Conservation (phyloP, 2,888 invertebrate genomes). For the Caenorhabditis sp. region DNA sequence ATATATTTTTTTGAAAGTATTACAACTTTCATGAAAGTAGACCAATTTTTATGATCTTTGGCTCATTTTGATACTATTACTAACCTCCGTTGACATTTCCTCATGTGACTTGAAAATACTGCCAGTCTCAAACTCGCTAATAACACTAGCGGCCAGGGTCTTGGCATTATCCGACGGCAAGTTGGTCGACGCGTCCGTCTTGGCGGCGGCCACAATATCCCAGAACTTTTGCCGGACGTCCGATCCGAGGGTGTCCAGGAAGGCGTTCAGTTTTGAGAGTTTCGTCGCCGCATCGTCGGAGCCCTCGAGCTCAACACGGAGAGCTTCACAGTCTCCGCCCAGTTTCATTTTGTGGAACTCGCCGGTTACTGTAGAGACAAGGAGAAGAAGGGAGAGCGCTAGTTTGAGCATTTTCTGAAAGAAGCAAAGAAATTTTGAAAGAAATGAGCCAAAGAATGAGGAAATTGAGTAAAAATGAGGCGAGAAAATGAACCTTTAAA, state of each 20-base stretch:
- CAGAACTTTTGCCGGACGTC: constrained; percentile 52
- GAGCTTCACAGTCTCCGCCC: constrained; percentile 51
- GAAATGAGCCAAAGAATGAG: background rate
- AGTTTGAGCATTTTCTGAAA: constrained; percentile 24
- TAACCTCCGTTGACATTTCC: constrained; percentile 26
- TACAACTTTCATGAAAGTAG: no score
- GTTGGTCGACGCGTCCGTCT: constrained; percentile 53
- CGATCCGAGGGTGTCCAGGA: constrained; percentile 47
- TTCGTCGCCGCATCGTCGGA: constrained; percentile 44
- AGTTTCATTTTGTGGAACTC: constrained; percentile 45
- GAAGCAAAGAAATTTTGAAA: background rate
- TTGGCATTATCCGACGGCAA: constrained; percentile 52
- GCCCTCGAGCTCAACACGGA: constrained; percentile 46
- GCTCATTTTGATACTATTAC: constrained; percentile 1
- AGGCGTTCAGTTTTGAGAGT: constrained; percentile 44
- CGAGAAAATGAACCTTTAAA: background rate
- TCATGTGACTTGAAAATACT: constrained; percentile 42
- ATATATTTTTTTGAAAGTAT: background rate
- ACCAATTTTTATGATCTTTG: no score
- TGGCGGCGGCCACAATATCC: constrained; percentile 50
- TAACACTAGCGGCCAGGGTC: constrained; percentile 19
- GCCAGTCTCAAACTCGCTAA: constrained; percentile 54
- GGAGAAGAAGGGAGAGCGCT: background rate
- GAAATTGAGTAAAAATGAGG: background rate
- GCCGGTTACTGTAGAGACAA: background rate